A percentile compares a stretch with the other conserved stretches of the same genome.
Evolutionary conservation across 2,797 vertebrate genomes (phyloP).

Genomic region (Eidolon dupreanum): DNA sequence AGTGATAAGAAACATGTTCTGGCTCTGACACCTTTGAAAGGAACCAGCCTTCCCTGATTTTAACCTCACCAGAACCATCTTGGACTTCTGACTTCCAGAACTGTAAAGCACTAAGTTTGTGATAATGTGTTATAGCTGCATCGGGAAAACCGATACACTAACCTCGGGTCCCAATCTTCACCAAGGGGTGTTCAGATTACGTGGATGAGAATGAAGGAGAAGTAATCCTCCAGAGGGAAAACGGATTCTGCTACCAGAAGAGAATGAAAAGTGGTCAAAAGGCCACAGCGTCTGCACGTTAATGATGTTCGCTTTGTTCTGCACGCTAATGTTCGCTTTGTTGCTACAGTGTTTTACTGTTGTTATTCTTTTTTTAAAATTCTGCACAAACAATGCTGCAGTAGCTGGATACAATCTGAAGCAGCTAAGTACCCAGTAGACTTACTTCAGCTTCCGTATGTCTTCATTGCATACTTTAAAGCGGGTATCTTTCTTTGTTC

Average conservation of each 20-base stretch:
- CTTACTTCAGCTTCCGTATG: neutral
- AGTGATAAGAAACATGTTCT: neutral
- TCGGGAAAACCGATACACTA: neutral
- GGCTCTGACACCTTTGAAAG: neutral
- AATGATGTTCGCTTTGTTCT: neutral
- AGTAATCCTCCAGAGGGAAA: neutral
- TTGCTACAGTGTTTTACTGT: neutral
- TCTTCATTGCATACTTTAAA: neutral
- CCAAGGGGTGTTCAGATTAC: neutral
- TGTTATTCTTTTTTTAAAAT: neutral
- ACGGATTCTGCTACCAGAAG: neutral
- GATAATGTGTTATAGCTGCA: neutral
- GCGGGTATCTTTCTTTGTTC: neutral
- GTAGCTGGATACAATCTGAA: neutral
- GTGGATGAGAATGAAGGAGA: neutral
- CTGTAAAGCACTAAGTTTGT: neutral
- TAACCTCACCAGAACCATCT: neutral
- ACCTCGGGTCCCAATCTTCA: neutral
- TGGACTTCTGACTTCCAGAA: neutral
- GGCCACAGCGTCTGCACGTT: accelerated
- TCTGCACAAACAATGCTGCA: neutral
- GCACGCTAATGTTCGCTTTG: neutral
- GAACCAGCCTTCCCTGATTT: neutral
- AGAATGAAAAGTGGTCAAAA: neutral
- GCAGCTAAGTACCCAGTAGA: neutral